Base-by-base conservation (phyloP, 1,140 invertebrate species). In the Papilio glaucus region DNA sequence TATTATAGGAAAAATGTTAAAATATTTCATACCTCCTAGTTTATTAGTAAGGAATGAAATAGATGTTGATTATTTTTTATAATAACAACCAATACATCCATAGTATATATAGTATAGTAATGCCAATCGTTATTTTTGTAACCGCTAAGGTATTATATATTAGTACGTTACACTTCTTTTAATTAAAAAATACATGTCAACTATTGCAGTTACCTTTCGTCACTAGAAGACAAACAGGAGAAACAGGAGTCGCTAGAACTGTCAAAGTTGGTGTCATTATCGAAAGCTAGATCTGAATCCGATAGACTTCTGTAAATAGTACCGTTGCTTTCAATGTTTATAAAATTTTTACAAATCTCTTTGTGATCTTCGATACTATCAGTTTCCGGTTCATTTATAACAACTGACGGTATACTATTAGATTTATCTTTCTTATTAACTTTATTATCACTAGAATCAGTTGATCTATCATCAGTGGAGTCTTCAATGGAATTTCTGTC, bases 231-330 rank as follows among this genome's bases (percentile, higher is more conserved):
- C 12, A 85, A 62, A 74, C 81, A 84, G 1, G 89, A 90, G 1
- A 82, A 78, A 60, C 85, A 89, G 4, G 89, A 90, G 21, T 91
- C 88, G 73, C 86, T 88, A 4, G 86, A 87, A 57, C 80, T 85
- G 10, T 80, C 76, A 29, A 70, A 67, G 74, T 75, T 82, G 4
- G 75, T 71, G 12, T 88, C 80, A 67, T 81, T 75, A 29, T 87
- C 81, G 10, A 77, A 72, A 4, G 84, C 72, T 8, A 92, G 78
- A 60, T 92, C 82, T 0, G 85, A 84, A 10, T 84, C 82, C 0
- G 90, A 92, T 1, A 83, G 33, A 75, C 87, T 80, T 68, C 83
- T 83, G 29, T 83, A 85, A 4, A 85, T 39, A 0, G 85, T 80
- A 6, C 77, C 80, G 74, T 87, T 81, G 29, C 80, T 87, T 75